Base-by-base conservation (phyloP, 1,140 invertebrate genomes). In the Drosophila ironensis region DNA sequence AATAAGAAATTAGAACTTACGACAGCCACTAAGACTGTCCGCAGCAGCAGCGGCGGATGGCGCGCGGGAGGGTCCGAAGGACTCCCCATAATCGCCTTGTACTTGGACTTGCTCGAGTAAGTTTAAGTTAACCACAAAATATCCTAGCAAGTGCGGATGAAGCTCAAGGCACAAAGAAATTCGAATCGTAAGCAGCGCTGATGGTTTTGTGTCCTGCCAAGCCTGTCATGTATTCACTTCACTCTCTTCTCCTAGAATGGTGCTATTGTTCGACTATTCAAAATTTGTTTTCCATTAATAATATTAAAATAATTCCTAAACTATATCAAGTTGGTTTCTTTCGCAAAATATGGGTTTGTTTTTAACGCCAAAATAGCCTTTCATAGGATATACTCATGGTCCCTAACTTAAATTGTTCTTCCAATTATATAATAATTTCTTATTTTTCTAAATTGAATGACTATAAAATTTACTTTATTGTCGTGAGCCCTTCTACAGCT, bases 1-100 rank as follows among this genome's bases (percentile, higher is more conserved):
- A 84, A 86, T 84, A 84, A 84, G 80, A 84, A 84, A 84, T 84
- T 84, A 84, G 80, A 84, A 84, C 80, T 84, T 84, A 84, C 80
- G 80, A 72, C 80, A 86, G 80, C 80, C 80, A 84, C 80, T 82
- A 86, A 82, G 78, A 86, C 80, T 81, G 77, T 82, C 77, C 69
- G 37, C 69, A 70, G 59, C 77, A 81, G 77, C 60, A 69, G 38
- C 40, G 28, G 14, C 22, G 28, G 12, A 22, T 17, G 54, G 3
- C 24, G 14, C 7, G 17, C 14, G 22, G 14, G 4, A 30, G 28
- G 28, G 28, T 11, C n/a, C 4, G 11, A 35, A 11, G 67, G 33
- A 72, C 77, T 33, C 30, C 11, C n/a, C 50, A 77, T 82, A 82
- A 82, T 84, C 77, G 78, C 59, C 78, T 84, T 78, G 78, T 70